Conservation (phyloP, 2,888 invertebrate genomes). For the Hofmannophila pseudospretella region DNA sequence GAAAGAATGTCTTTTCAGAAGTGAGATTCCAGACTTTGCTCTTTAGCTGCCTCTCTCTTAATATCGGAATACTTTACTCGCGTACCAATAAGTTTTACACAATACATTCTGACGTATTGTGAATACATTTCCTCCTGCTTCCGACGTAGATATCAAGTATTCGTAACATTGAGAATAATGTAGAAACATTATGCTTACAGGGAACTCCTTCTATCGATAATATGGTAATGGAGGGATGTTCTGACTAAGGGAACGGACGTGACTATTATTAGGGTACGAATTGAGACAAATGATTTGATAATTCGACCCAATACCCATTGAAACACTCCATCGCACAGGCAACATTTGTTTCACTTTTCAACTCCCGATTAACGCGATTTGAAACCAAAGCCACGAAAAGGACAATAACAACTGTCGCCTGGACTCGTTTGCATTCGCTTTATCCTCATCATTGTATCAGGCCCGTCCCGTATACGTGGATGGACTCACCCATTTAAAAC, state of each 20-base stretch:
- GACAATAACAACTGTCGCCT: conserved; percentile 12
- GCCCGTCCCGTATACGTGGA: conserved; percentile 24
- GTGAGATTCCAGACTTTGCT: conserved; percentile 14
- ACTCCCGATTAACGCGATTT: conserved; percentile 24
- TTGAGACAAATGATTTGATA: conserved; percentile 54
- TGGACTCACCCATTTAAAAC: conserved; percentile 63
- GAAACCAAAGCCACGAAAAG: conserved; percentile 1
- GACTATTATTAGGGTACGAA: conserved; percentile 31
- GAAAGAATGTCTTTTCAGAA: conserved; percentile 39
- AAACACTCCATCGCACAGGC: conserved; percentile 10
- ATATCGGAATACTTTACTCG: conserved; percentile 7
- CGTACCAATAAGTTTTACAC: neutral
- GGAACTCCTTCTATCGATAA: conserved; percentile 11
- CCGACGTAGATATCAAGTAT: neutral
- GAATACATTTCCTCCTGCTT: neutral
- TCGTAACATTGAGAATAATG: neutral
- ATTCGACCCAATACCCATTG: conserved; percentile 22
- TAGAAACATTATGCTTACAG: conserved; percentile 6
- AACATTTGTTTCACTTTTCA: conserved; percentile 20
- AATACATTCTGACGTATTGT: neutral
- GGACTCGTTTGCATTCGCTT: conserved; percentile 17
- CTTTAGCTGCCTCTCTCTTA: conserved; percentile 1
- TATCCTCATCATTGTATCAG: conserved; percentile 21
- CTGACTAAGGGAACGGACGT: conserved; percentile 32
- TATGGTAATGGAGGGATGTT: conserved; percentile 16